Conservation (phyloP, 2,113 vertebrate genomes). For the Salminus brasiliensis region DNA sequence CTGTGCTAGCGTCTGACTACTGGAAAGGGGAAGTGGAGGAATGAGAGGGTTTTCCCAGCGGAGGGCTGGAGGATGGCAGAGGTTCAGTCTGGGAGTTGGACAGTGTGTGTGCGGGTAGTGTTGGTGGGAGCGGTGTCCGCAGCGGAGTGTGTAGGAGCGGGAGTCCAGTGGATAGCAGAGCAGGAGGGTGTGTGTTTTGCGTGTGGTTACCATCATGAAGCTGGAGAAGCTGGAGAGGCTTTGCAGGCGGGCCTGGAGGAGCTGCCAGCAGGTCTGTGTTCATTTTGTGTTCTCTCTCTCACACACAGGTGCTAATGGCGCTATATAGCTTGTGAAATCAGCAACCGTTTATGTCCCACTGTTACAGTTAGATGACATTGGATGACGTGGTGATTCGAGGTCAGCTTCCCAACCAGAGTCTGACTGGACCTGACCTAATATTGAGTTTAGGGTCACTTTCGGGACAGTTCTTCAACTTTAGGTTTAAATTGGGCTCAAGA, state of each 20-base stretch:
- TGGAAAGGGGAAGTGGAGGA: constrained; percentile 54
- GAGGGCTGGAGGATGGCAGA: neutral
- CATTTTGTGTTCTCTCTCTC: too few species aligned
- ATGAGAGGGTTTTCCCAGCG: constrained; percentile 19
- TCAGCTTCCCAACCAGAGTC: too few species aligned
- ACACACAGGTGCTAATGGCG: neutral
- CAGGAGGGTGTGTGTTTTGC: neutral
- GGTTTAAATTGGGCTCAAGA: too few species aligned
- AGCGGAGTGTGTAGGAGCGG: constrained; percentile 11
- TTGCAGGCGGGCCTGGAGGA: constrained; percentile 75
- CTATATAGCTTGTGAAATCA: neutral
- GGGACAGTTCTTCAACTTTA: too few species aligned
- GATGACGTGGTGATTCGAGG: too few species aligned
- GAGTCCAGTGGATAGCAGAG: neutral
- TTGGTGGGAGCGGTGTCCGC: constrained; percentile 4
- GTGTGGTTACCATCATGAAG: constrained; percentile 67
- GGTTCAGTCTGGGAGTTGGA: constrained; percentile 15
- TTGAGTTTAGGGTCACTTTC: too few species aligned
- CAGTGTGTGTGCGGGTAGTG: constrained; percentile 49
- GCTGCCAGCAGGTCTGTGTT: constrained; percentile 75
- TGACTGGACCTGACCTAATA: too few species aligned
- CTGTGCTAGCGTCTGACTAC: neutral
- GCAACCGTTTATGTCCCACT: too few species aligned
- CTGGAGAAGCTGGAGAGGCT: constrained; percentile 72
- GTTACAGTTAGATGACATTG: too few species aligned